phyloP scores from a whole-genome alignment of 1,140 invertebrate genomes.

The Lasioglossum baleicum region DNA sequence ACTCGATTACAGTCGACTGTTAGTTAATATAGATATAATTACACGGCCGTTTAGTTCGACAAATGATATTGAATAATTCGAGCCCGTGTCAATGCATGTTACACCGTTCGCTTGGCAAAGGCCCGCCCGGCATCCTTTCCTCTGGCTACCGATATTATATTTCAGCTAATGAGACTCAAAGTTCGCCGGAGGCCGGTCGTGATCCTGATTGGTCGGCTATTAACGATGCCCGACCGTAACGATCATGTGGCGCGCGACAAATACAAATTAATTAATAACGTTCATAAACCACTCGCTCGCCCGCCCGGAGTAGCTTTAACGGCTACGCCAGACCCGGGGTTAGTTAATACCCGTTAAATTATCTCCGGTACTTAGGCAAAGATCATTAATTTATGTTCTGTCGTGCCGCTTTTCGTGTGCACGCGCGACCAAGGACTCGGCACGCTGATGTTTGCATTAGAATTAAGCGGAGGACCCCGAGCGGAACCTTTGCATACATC shows the following conservation, averaged over 20 bases:
- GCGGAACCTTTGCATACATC: background rate
- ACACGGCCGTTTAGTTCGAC: background rate
- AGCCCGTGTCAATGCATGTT: too few species aligned
- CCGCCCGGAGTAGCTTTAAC: constrained; percentile 55
- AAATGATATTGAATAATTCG: constrained; percentile 16
- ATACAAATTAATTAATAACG: constrained; percentile 68
- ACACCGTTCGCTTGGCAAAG: too few species aligned
- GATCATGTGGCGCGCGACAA: constrained; percentile 60
- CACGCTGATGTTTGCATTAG: background rate
- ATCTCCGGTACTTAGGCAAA: constrained; percentile 63
- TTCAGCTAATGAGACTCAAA: constrained; percentile 36
- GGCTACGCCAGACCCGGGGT: constrained; percentile 38
- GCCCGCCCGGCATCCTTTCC: background rate
- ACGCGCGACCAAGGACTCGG: constrained; percentile 7
- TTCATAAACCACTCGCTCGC: constrained; percentile 58
- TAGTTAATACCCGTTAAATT: constrained; percentile 67
- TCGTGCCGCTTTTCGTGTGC: constrained; percentile 32
- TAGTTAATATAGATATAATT: constrained; percentile 22
- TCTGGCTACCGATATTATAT: constrained; percentile 17
- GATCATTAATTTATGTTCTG: constrained; percentile 63
- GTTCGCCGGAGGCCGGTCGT: constrained; percentile 23
- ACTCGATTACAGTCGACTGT: background rate
- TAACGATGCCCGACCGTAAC: constrained; percentile 56
- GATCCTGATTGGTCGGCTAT: constrained; percentile 59
- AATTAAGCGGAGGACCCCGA: background rate